Evolutionary conservation across 2,888 invertebrate genomes (phyloP), one percentile per base, ranked within the genome.

Genomic region (Limnephilus auricula): DNA sequence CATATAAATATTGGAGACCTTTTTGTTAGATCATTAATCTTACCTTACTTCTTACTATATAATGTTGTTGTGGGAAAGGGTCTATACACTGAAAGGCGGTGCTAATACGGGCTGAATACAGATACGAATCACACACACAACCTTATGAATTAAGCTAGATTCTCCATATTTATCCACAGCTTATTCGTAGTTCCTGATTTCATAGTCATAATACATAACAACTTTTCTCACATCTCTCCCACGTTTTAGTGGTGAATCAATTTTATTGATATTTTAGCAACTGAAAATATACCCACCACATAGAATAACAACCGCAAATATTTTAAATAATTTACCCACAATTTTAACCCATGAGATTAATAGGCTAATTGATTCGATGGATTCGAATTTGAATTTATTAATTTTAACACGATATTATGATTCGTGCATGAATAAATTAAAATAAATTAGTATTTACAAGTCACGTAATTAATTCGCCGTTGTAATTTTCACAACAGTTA

Each of bases 91-190:
- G 79, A 79, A 89, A 89, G 79, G 89, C 80, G 89, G 80, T 89
- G 89, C 80, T 89, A 89, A 89, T 89, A 80, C 89, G 45, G 80
- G 50, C 45, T 31, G 80, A 79, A 45, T 89, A 89, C 40, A 80
- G 18, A 85, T 79, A 88, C 30, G 65, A 79, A 79, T 78, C 78
- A 88, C 87, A 79, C 79, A 88, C 25, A 78, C 65, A 87, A n/a
- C 25, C 13, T 34, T n/a, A 31, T 79, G 15, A 88, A 88, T 88
- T 30, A 40, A 89, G 89, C 37, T 89, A 65, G 37, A 87, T 78
- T 80, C 50, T 50, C 89, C 80, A 80, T 80, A 45, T 89, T 32
- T n/a, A 89, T 88, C 50, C 25, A 37, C 18, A 25, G 86, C 65
- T 31, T 86, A 50, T 86, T 86, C 65, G 9, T 65, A 65, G 65